These are phyloP conservation scores for Poeciliopsis turrubarensis DNA, from an alignment of 2,113 vertebrate genomes.

Conservation along the genomic window DNA sequence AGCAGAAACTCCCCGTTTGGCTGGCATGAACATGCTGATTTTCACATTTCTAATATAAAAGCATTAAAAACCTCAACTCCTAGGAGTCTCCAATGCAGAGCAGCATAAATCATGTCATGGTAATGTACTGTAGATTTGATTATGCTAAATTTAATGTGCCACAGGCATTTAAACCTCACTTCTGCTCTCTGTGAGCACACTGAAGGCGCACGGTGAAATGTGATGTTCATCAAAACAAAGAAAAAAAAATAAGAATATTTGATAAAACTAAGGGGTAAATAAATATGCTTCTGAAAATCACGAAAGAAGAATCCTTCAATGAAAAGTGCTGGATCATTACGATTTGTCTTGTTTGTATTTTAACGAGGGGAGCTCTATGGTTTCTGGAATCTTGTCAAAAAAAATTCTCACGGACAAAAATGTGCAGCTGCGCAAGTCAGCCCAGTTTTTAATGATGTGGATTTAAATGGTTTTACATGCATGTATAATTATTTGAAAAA, in stretches of 20 bases:
- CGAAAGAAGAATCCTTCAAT: not conserved
- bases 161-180: slow-evolving; percentile 25
- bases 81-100: slow-evolving; percentile 26
- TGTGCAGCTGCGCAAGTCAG: too few relatives aligned
- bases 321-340: not conserved
- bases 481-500: too few relatives aligned
- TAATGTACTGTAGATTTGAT: slow-evolving; percentile 48
- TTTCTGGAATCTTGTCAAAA: not conserved
- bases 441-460: too few relatives aligned
- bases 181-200: not conserved
- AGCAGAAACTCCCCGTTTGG: not conserved
- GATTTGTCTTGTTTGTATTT: not conserved
- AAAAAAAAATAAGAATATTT: not conserved
- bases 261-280: not conserved
- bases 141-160: slow-evolving; percentile 49
- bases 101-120: slow-evolving; percentile 60
- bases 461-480: too few relatives aligned
- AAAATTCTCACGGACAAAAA: too few relatives aligned
- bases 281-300: not conserved
- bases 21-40: slow-evolving; percentile 6
- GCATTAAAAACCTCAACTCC: slow-evolving; percentile 21
- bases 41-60: slow-evolving; percentile 23
- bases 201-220: not conserved
- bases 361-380: not conserved
- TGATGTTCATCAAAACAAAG: slow-evolving; percentile 12